Evolutionary conservation across 2,113 vertebrate genomes (phyloP).

Genomic region (Rallus limicola): DNA sequence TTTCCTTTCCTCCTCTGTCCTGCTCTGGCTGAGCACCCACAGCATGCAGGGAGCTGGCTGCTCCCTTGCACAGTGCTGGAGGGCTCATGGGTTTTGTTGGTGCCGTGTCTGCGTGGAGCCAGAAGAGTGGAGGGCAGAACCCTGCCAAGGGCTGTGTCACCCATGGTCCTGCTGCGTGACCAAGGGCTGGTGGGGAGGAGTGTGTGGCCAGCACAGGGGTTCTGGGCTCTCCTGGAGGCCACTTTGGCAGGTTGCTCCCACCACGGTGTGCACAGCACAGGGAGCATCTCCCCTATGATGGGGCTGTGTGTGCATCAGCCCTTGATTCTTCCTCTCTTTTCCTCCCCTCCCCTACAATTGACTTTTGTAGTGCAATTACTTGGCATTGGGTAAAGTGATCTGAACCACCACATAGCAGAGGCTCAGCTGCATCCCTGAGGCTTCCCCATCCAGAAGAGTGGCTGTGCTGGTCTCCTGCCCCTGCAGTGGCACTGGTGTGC

Average conservation of each 20-base stretch:
- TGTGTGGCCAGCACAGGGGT: neutral
- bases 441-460: neutral
- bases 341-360: neutral
- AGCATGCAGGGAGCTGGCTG: neutral
- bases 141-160: neutral
- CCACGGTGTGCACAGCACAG: neutral
- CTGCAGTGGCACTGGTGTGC: neutral
- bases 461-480: neutral
- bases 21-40: neutral
- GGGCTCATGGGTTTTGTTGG: neutral
- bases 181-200: neutral
- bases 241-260: neutral
- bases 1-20: neutral
- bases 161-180: neutral
- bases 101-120: neutral
- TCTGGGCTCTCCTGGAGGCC: neutral
- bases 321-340: neutral
- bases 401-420: accelerated
- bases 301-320: neutral
- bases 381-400: neutral
- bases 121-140: neutral
- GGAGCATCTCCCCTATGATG: neutral
- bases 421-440: neutral
- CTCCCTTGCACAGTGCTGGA: neutral
- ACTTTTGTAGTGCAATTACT: neutral